A percentile compares a stretch with the other conserved stretches of the same genome.
These are phyloP conservation scores for Araneus ventricosus DNA, from an alignment of 1,140 invertebrate species.

Conservation along the genomic window DNA sequence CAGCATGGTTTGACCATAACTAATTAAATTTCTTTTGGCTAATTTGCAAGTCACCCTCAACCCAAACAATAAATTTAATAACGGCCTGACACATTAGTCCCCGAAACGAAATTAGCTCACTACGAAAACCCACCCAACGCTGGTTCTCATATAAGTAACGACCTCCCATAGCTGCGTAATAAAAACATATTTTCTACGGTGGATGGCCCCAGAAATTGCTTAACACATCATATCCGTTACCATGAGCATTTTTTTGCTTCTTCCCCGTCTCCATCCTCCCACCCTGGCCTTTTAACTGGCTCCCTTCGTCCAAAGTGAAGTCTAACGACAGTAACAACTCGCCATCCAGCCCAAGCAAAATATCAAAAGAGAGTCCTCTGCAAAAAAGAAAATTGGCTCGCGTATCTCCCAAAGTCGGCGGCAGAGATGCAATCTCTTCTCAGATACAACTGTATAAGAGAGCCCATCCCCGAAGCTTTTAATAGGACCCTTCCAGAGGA, in stretches of 20 bases:
- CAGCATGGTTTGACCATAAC: no score
- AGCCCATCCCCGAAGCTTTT: slow-evolving; percentile 31
- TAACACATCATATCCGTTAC: slow-evolving; percentile 35
- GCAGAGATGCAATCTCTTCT: not conserved
- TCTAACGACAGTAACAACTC: slow-evolving; percentile 1
- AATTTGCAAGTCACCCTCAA: no score
- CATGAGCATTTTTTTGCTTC: not conserved
- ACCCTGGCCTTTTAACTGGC: slow-evolving; percentile 5
- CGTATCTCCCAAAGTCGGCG: not conserved
- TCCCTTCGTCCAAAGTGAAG: slow-evolving; percentile 14
- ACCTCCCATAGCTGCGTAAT: not conserved
- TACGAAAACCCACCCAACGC: not conserved
- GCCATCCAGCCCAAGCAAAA: slow-evolving; percentile 22
- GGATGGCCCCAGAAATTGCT: slow-evolving; percentile 29
- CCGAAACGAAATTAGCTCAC: not conserved
- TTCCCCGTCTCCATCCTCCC: not conserved
- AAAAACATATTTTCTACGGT: slow-evolving; percentile 19
- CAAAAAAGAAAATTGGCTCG: not conserved
- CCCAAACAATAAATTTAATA: no score
- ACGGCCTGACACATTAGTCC: not conserved
- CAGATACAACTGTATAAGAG: slow-evolving; percentile 26
- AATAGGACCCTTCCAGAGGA: slow-evolving; percentile 17
- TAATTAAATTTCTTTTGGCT: no score
- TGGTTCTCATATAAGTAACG: not conserved
- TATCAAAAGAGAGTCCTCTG: not conserved